A percentile compares a stretch with the other conserved stretches of the same genome.
phyloP scores from a whole-genome alignment of 1,140 invertebrate species.

The Drosophila lacteicornis region DNA sequence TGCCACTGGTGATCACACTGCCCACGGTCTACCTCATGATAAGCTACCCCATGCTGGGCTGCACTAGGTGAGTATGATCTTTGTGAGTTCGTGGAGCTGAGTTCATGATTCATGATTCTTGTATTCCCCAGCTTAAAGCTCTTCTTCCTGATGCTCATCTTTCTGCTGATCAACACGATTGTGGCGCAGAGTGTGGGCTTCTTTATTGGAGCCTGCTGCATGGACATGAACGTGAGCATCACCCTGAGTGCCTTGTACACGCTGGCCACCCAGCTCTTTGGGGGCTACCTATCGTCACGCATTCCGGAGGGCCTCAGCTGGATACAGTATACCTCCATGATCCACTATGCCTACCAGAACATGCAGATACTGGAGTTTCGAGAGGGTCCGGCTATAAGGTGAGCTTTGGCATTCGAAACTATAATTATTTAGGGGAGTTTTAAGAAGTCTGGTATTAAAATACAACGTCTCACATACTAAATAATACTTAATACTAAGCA shows the following conservation, averaged over 20 bases:
- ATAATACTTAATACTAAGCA: too few relatives aligned
- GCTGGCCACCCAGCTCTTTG: conserved; percentile 92
- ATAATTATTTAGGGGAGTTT: too few relatives aligned
- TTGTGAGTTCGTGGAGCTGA: fast-evolving
- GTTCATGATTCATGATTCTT: neutral
- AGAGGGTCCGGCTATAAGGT: conserved; percentile 89
- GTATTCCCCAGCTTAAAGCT: conserved; percentile 86
- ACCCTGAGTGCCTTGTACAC: conserved; percentile 93
- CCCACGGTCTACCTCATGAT: conserved; percentile 92
- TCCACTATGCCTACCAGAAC: conserved; percentile 94
- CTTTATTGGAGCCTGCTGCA: conserved; percentile 92
- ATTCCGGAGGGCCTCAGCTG: conserved; percentile 92
- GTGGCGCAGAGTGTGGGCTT: conserved; percentile 94
- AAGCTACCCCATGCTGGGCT: conserved; percentile 91
- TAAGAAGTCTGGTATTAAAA: too few relatives aligned
- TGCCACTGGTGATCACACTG: conserved; percentile 91
- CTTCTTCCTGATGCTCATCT: conserved; percentile 90
- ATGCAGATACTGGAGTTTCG: conserved; percentile 94
- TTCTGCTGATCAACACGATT: conserved; percentile 91
- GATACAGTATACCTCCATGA: conserved; percentile 92
- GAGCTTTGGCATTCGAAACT: neutral
- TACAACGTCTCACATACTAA: too few relatives aligned
- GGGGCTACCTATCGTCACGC: conserved; percentile 91
- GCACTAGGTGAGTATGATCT: conserved; percentile 65
- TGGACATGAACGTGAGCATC: conserved; percentile 92